A percentile compares a stretch with the other conserved stretches of the same genome.
Evolutionary conservation across 1,140 invertebrate genomes (phyloP).

Genomic region (Nylanderia fulva): DNA sequence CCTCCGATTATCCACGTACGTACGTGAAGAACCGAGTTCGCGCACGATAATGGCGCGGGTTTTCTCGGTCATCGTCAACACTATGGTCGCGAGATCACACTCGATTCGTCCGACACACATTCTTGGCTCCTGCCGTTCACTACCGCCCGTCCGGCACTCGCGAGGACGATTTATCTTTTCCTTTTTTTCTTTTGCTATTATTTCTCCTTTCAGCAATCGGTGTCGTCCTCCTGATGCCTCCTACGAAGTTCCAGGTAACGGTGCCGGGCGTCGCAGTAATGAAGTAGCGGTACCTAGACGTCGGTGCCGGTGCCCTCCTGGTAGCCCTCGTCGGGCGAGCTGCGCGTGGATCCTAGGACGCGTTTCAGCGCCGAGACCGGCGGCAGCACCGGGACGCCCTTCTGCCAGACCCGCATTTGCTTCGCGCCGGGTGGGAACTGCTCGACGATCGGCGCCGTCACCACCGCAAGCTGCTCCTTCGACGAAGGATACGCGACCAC

Average conservation of each 20-base stretch:
- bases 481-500: constrained; percentile 89
- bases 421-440: constrained; percentile 88
- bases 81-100: constrained; percentile 37
- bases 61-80: constrained; percentile 3
- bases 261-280: constrained; percentile 81
- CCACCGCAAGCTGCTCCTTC: constrained; percentile 92
- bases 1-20: constrained; percentile 16
- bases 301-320: constrained; percentile 96
- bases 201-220: constrained; percentile 69
- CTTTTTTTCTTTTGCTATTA: not conserved
- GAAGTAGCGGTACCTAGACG: constrained; percentile 88
- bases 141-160: constrained; percentile 76
- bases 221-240: constrained; percentile 78
- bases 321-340: constrained; percentile 95
- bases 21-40: too few relatives aligned
- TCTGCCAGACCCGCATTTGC: constrained; percentile 94
- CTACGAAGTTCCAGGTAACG: constrained; percentile 79
- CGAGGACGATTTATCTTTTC: constrained; percentile 56
- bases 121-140: constrained; percentile 71
- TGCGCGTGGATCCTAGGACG: constrained; percentile 91
- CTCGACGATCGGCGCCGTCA: constrained; percentile 77
- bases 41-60: constrained; percentile 8
- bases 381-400: constrained; percentile 92
- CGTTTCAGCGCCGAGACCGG: constrained; percentile 93
- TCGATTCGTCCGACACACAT: constrained; percentile 17